Percentiles rank a stretch among this genome's conserved stretches.
Evolutionary conservation across 2,888 invertebrate species (phyloP).

Genomic region (Pterostichus niger): DNA sequence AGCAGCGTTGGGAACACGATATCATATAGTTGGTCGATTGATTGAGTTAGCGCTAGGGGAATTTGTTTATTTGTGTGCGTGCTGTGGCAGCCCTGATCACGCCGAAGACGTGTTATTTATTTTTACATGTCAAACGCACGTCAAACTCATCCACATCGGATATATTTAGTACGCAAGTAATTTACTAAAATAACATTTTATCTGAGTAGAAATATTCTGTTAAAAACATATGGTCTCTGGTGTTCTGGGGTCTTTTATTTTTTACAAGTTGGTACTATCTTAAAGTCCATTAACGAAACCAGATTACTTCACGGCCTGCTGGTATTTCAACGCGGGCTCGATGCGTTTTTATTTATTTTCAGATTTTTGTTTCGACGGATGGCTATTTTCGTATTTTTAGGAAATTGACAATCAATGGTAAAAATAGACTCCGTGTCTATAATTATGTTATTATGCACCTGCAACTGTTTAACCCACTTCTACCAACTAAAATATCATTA

Average conservation of each 20-base stretch:
- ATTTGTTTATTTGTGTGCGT: constrained; percentile 63
- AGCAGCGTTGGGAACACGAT: neutral
- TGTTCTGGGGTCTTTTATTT: constrained; percentile 63
- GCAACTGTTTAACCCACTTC: neutral
- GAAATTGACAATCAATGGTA: constrained; percentile 15
- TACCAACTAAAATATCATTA: too few species aligned
- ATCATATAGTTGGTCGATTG: neutral
- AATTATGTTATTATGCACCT: constrained; percentile 10
- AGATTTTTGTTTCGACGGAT: constrained; percentile 1
- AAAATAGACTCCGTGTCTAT: neutral
- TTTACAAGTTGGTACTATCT: constrained; percentile 67
- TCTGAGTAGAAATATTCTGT: constrained; percentile 66
- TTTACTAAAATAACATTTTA: constrained; percentile 68
- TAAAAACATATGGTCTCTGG: constrained; percentile 65
- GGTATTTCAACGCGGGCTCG: constrained; percentile 32
- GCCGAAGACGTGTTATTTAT: constrained; percentile 65
- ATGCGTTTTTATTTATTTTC: constrained; percentile 24
- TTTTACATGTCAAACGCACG: constrained; percentile 66
- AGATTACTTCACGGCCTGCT: constrained; percentile 63
- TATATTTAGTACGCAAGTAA: constrained; percentile 66
- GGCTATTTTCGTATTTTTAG: constrained; percentile 32
- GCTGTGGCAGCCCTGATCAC: constrained; percentile 55
- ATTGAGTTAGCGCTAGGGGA: constrained; percentile 53
- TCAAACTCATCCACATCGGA: constrained; percentile 57
- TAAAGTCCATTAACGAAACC: constrained; percentile 66